Conservation (phyloP, 2,888 invertebrate genomes). For the Carpatolechia fugitivella region DNA sequence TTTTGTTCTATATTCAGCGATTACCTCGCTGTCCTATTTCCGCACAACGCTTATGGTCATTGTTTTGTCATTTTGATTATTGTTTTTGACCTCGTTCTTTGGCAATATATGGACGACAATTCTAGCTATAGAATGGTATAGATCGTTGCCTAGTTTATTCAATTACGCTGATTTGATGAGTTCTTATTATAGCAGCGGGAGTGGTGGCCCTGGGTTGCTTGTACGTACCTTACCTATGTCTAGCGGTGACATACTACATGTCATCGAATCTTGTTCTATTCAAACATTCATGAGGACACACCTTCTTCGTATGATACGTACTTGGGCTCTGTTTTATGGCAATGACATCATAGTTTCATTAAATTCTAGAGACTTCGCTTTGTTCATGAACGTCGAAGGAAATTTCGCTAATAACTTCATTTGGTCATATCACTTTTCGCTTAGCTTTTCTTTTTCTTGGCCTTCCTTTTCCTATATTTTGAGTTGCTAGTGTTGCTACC, state of each 20-base stretch:
- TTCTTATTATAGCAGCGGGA: neutral
- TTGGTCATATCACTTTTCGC: neutral
- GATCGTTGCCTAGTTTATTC: slow-evolving; percentile 1
- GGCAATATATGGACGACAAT: neutral
- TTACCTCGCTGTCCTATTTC: slow-evolving; percentile 9
- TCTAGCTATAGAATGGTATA: neutral
- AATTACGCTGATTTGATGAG: slow-evolving; percentile 4
- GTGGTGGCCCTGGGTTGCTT: neutral
- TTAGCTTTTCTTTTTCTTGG: neutral
- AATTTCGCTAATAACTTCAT: neutral
- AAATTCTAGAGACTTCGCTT: neutral
- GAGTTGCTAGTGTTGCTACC: too few relatives aligned
- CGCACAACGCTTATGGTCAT: neutral
- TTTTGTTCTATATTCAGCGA: slow-evolving; percentile 19
- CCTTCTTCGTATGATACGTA: slow-evolving; percentile 1
- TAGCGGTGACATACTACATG: slow-evolving; percentile 4
- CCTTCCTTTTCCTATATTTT: neutral
- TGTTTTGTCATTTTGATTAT: neutral
- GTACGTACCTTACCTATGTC: neutral
- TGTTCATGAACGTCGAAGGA: neutral
- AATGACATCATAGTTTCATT: slow-evolving; percentile 11
- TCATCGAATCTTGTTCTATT: slow-evolving; percentile 10
- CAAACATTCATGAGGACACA: slow-evolving; percentile 8
- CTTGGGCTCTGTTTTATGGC: slow-evolving; percentile 3
- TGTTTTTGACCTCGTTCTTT: neutral